These are phyloP conservation scores for Luehdorfia chinensis DNA, from an alignment of 1,140 invertebrate genomes.

Conservation along the genomic window DNA sequence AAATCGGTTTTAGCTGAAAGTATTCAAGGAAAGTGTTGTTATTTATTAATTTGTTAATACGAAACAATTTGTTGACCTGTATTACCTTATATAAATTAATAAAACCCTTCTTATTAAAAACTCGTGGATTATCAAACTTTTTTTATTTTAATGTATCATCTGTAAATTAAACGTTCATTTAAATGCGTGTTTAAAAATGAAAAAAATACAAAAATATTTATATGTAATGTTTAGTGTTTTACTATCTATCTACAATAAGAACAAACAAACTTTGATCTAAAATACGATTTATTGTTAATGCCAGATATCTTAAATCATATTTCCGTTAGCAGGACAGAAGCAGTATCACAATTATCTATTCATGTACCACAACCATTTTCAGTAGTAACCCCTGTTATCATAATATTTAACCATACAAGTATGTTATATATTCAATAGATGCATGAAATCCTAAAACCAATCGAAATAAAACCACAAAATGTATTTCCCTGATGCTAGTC, in stretches of 20 bases:
- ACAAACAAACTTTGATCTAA: constrained; percentile 13
- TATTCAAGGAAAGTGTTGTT: no score
- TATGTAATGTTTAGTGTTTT: no score
- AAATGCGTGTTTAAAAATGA: no score
- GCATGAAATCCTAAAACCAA: constrained; percentile 10
- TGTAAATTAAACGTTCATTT: no score
- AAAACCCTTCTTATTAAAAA: no score
- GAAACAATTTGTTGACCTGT: no score
- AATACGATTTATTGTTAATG: neutral
- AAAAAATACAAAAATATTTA: no score
- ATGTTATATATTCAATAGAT: constrained; percentile 19
- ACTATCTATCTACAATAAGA: no score
- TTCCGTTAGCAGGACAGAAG: constrained; percentile 9
- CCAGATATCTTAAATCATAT: neutral
- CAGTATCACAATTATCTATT: constrained; percentile 4
- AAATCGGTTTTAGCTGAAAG: constrained; percentile 12
- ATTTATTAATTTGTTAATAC: no score
- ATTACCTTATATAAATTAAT: no score
- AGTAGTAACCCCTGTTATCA: constrained; percentile 13
- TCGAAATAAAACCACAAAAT: constrained; percentile 8
- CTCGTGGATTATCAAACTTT: no score
- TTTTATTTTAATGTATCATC: no score
- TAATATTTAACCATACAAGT: constrained; percentile 9
- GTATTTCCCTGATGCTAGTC: constrained; percentile 11
- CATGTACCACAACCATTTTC: neutral